A percentile compares a stretch with the other conserved stretches of the same genome.
Conservation (phyloP, 2,797 vertebrate species). For the Thamnophis elegans region DNA sequence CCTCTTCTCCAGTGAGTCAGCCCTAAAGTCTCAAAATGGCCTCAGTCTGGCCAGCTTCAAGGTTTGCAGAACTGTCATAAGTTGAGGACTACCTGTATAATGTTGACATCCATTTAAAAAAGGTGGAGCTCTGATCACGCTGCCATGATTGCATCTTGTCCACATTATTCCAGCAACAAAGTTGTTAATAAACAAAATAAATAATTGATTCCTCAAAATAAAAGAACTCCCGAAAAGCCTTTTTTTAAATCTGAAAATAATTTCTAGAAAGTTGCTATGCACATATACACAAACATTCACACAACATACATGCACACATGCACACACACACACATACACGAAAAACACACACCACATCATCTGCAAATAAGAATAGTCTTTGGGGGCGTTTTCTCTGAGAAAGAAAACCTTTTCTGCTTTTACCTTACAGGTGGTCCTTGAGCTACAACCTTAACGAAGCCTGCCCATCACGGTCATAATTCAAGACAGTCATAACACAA, state of each 20-base stretch:
- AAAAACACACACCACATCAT: not conserved
- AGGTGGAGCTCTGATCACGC: not conserved
- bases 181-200: not conserved
- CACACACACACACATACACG: no score
- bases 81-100: not conserved
- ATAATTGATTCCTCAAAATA: no score
- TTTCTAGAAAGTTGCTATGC: not conserved
- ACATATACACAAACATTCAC: no score
- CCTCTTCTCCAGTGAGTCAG: no score
- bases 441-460: not conserved
- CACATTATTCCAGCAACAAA: not conserved
- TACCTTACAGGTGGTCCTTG: not conserved
- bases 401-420: not conserved
- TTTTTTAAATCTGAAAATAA: not conserved
- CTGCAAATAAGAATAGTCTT: not conserved
- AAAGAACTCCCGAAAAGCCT: not conserved
- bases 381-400: not conserved
- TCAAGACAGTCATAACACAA: not conserved
- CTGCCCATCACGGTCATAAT: not conserved
- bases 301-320: no score
- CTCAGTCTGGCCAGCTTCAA: no score
- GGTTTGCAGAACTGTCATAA: no score
- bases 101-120: not conserved
- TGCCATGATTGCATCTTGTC: not conserved
- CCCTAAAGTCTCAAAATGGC: no score